Percentiles rank a stretch among this genome's conserved stretches.
These are phyloP conservation scores for Trichoplusia ni DNA, from an alignment of 1,140 invertebrate genomes.

Conservation along the genomic window DNA sequence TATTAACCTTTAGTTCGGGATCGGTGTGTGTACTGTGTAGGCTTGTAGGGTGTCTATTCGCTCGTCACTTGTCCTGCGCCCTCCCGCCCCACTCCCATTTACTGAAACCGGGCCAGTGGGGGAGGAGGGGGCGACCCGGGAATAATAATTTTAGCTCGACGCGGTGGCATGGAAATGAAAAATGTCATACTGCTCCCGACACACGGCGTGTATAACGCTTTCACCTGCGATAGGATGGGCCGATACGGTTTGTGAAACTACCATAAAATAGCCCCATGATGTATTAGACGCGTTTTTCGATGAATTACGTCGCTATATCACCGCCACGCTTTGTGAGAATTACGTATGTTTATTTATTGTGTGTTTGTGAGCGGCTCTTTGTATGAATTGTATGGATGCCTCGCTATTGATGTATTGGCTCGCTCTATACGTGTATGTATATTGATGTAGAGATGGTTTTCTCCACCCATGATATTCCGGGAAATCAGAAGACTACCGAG, in stretches of 20 bases:
- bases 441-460: no score
- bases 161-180: slow-evolving; percentile 53
- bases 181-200: slow-evolving; percentile 43
- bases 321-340: neutral
- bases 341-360: slow-evolving; percentile 15
- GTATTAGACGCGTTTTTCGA: slow-evolving; percentile 20
- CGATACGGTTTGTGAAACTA: slow-evolving; percentile 28
- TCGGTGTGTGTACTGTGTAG: slow-evolving; percentile 11
- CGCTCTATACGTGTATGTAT: no score
- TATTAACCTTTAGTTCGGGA: slow-evolving; percentile 11
- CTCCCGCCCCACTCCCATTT: slow-evolving; percentile 26
- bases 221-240: slow-evolving; percentile 32
- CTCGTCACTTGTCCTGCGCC: slow-evolving; percentile 28
- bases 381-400: slow-evolving; percentile 5
- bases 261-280: slow-evolving; percentile 27
- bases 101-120: slow-evolving; percentile 33
- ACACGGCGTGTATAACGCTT: slow-evolving; percentile 24
- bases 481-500: no score
- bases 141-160: slow-evolving; percentile 57
- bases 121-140: slow-evolving; percentile 41
- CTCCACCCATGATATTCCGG: no score
- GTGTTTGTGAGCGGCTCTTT: neutral
- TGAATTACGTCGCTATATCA: slow-evolving; percentile 20
- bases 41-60: slow-evolving; percentile 16
- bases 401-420: slow-evolving; percentile 2